phyloP scores from a whole-genome alignment of 2,113 vertebrate genomes.

The Melanotaenia duboulayi region DNA sequence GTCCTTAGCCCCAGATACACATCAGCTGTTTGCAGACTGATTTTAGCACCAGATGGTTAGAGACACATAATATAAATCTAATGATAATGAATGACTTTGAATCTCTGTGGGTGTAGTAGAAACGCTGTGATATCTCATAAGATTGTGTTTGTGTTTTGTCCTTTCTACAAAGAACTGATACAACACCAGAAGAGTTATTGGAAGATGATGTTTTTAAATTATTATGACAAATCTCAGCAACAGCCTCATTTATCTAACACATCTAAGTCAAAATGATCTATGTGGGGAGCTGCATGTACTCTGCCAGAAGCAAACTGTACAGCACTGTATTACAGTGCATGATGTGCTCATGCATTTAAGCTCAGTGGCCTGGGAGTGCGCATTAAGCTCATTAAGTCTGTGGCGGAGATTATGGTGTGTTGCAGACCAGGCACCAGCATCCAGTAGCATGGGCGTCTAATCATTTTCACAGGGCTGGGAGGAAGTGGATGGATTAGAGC shows the following conservation, averaged over 20 bases:
- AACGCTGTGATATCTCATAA: background rate
- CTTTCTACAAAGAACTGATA: background rate
- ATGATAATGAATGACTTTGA: slow-evolving; percentile 55
- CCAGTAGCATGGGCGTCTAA: slow-evolving; percentile 52
- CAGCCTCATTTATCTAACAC: slow-evolving; percentile 11
- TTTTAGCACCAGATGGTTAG: slow-evolving; percentile 63
- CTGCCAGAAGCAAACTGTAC: slow-evolving; percentile 29
- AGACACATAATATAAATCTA: slow-evolving; percentile 45
- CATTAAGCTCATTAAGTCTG: slow-evolving; percentile 80
- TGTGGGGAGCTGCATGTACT: background rate
- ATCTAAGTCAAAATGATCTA: background rate
- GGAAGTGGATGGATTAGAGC: slow-evolving; percentile 41
- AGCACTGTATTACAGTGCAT: slow-evolving; percentile 27
- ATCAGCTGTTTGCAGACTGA: slow-evolving; percentile 61
- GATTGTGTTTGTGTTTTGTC: background rate
- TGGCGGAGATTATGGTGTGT: slow-evolving; percentile 71
- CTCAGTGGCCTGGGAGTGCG: slow-evolving; percentile 71
- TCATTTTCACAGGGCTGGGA: slow-evolving; percentile 46
- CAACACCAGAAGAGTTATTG: background rate
- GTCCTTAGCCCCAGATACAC: slow-evolving; percentile 31
- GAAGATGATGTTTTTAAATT: slow-evolving; percentile 11
- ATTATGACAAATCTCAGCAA: slow-evolving; percentile 6
- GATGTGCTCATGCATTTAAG: slow-evolving; percentile 60
- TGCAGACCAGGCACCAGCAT: slow-evolving; percentile 53
- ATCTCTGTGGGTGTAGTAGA: background rate